phyloP scores from a whole-genome alignment of 2,113 vertebrate species.

The Balaenoptera acutorostrata region DNA sequence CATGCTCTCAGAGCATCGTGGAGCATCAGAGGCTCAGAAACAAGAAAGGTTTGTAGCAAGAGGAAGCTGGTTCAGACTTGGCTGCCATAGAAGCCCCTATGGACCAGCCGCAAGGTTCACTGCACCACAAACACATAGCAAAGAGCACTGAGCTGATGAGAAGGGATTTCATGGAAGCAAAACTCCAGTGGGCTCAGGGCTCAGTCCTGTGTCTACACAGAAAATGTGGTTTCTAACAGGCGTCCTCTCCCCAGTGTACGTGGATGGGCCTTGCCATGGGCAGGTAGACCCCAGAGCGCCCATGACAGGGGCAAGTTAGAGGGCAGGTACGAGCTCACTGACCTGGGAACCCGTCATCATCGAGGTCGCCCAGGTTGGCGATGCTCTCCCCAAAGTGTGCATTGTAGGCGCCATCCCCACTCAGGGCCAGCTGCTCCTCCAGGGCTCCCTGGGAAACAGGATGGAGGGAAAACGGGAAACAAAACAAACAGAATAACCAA shows the following conservation, averaged over 20 bases:
- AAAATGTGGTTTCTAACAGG: neutral
- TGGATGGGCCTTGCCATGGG: fast-evolving
- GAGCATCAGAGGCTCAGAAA: neutral
- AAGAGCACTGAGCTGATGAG: fast-evolving
- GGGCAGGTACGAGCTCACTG: constrained; percentile 21
- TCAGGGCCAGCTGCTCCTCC: constrained; percentile 87
- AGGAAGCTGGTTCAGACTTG: neutral
- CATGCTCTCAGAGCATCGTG: neutral
- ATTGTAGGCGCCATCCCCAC: constrained; percentile 88
- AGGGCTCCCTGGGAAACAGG: constrained; percentile 90
- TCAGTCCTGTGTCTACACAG: fast-evolving
- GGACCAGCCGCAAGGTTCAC: neutral
- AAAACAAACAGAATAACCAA: neutral
- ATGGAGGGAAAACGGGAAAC: constrained; percentile 17
- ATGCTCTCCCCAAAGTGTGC: constrained; percentile 97
- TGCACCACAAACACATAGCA: too few relatives aligned
- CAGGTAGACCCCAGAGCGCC: fast-evolving
- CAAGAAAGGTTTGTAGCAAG: neutral
- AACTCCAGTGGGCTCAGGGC: neutral
- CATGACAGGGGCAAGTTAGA: fast-evolving
- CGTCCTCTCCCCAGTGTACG: neutral
- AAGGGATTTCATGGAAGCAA: fast-evolving
- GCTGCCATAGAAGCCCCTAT: neutral
- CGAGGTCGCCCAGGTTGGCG: constrained; percentile 89
- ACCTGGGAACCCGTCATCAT: constrained; percentile 96